These are phyloP conservation scores for Cantharis nigra DNA, from an alignment of 2,888 invertebrate genomes.

Conservation along the genomic window DNA sequence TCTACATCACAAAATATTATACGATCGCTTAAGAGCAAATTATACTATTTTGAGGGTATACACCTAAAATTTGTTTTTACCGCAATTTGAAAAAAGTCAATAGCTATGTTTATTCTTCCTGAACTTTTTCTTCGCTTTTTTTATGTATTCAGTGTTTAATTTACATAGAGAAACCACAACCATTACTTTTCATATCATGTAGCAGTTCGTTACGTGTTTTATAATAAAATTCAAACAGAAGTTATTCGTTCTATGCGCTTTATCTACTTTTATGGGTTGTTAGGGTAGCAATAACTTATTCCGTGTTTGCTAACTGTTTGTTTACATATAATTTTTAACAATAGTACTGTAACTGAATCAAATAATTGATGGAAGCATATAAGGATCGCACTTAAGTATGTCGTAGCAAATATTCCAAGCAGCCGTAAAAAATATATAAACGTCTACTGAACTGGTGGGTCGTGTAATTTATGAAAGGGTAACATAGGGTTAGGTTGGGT, in stretches of 20 bases:
- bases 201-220: constrained; percentile 8
- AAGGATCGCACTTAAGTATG: constrained; percentile 21
- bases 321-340: constrained; percentile 17
- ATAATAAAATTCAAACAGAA: constrained; percentile 13
- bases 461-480: constrained; percentile 40
- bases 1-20: background rate
- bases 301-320: background rate
- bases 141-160: constrained; percentile 5
- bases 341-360: background rate
- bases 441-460: constrained; percentile 31
- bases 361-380: background rate
- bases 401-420: constrained; percentile 30
- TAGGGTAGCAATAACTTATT: constrained; percentile 2
- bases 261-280: constrained; percentile 9
- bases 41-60: background rate
- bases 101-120: background rate
- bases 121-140: background rate
- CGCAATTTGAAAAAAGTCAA: background rate
- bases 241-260: background rate
- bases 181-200: constrained; percentile 11
- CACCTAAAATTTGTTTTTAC: background rate
- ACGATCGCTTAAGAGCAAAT: background rate
- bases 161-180: constrained; percentile 6
- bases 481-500: constrained; percentile 34
- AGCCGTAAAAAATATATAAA: constrained; percentile 38